Percentiles rank a stretch among this genome's conserved stretches.
phyloP scores from a whole-genome alignment of 2,888 invertebrate species.

The Poecilus cupreus region DNA sequence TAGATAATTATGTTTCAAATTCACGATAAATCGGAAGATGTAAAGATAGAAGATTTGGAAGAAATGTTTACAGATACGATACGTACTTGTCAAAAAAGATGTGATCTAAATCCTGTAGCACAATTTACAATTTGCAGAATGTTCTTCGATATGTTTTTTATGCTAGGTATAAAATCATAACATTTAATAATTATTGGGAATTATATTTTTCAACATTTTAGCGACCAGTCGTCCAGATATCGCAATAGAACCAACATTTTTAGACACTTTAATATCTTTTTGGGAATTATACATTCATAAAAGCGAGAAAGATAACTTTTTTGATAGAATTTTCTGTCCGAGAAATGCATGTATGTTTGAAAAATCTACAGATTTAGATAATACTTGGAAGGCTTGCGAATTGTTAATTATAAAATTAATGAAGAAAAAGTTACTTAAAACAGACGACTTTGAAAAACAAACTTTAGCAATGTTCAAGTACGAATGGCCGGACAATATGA shows the following conservation, averaged over 20 bases:
- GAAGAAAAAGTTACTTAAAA: constrained; percentile 75
- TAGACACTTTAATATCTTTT: constrained; percentile 22
- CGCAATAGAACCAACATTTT: neutral
- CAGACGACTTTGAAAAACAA: constrained; percentile 79
- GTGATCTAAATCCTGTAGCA: constrained; percentile 43
- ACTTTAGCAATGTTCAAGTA: constrained; percentile 81
- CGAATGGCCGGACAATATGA: constrained; percentile 75
- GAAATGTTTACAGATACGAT: neutral
- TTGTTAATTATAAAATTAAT: constrained; percentile 71
- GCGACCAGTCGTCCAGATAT: constrained; percentile 45
- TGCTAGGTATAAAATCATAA: constrained; percentile 66
- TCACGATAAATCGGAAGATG: neutral
- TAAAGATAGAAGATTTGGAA: constrained; percentile 10
- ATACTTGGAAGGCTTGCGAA: constrained; percentile 66
- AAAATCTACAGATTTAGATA: constrained; percentile 61
- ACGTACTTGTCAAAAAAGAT: constrained; percentile 23
- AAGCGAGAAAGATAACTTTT: constrained; percentile 63
- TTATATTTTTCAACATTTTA: too few relatives aligned
- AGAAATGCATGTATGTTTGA: constrained; percentile 67
- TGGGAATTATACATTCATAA: constrained; percentile 39
- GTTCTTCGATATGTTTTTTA: constrained; percentile 66
- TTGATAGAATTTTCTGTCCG: constrained; percentile 66
- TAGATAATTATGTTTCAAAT: constrained; percentile 25
- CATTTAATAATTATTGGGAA: too few relatives aligned
- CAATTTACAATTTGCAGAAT: constrained; percentile 64